Evolutionary conservation across 1,140 invertebrate genomes (phyloP).

Genomic region (Arctopsyche grandis): DNA sequence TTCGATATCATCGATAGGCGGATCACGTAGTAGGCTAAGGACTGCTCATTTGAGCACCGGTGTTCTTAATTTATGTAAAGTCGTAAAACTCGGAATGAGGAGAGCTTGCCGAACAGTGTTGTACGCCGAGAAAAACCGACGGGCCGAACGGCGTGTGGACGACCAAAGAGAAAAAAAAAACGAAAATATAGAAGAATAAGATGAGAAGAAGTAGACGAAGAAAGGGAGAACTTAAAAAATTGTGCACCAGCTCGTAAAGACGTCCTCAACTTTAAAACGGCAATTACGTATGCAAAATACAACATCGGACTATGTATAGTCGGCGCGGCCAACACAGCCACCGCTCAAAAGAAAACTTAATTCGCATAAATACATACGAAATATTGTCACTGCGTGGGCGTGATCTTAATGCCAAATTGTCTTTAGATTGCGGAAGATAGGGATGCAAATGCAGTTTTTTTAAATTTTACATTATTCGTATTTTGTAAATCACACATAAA

Average conservation of each 20-base stretch:
- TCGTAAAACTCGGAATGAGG: constrained; percentile 36
- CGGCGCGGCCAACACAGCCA: not conserved
- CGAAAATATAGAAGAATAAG: not conserved
- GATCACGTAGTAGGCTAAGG: constrained; percentile 28
- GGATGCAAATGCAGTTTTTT: no score
- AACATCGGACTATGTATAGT: constrained; percentile 1
- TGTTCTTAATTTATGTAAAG: constrained; percentile 38
- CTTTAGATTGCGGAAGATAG: not conserved
- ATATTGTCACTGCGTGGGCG: constrained; percentile 26
- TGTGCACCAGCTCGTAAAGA: not conserved
- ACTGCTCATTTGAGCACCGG: constrained; percentile 33
- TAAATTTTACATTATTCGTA: no score
- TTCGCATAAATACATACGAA: constrained; percentile 31
- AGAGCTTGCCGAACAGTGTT: not conserved
- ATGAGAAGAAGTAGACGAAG: not conserved
- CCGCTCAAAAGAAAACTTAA: constrained; percentile 25
- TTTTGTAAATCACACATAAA: no score
- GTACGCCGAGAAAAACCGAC: not conserved
- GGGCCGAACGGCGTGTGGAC: no score
- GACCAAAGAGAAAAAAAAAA: not conserved
- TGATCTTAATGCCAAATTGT: constrained; percentile 17
- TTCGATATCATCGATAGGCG: constrained; percentile 1
- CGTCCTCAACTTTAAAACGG: constrained; percentile 17
- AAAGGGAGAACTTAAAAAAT: not conserved
- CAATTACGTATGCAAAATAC: constrained; percentile 30